These are phyloP conservation scores for Oophaga sylvatica DNA, from an alignment of 2,797 vertebrate species.

Conservation along the genomic window DNA sequence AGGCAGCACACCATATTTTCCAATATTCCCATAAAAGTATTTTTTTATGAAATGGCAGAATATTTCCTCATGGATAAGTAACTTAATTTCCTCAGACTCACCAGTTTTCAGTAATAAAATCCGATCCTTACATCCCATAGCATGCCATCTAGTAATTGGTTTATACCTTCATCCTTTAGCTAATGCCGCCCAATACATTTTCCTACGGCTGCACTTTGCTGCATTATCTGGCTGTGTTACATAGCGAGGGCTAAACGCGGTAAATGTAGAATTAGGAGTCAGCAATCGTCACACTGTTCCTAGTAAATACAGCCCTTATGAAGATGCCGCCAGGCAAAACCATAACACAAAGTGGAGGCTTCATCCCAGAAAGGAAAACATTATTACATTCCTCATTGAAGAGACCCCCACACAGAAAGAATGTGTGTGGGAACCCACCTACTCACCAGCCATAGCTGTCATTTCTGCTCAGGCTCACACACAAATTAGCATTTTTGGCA, in stretches of 20 bases:
- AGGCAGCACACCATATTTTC: neutral
- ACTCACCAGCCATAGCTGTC: constrained; percentile 65
- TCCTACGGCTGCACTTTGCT: neutral
- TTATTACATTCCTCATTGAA: constrained; percentile 70
- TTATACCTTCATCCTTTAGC: constrained; percentile 15
- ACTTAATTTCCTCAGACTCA: constrained; percentile 12
- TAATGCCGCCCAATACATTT: constrained; percentile 7
- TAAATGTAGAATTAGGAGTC: neutral
- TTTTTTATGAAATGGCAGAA: neutral
- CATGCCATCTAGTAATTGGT: constrained; percentile 24
- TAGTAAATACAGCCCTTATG: too few species aligned
- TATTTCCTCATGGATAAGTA: neutral
- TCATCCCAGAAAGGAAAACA: constrained; percentile 27
- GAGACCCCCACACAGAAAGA: constrained; percentile 72
- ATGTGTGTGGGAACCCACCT: constrained; percentile 79
- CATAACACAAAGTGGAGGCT: neutral
- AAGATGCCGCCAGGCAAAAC: neutral
- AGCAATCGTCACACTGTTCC: neutral
- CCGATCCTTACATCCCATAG: neutral
- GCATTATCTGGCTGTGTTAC: neutral
- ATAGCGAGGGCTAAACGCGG: neutral
- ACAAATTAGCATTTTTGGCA: constrained; percentile 65
- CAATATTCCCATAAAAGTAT: neutral
- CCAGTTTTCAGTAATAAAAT: constrained; percentile 18
- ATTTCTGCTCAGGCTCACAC: constrained; percentile 59